Conservation (phyloP, 2,113 vertebrate genomes). For the Collichthys lucidus region DNA sequence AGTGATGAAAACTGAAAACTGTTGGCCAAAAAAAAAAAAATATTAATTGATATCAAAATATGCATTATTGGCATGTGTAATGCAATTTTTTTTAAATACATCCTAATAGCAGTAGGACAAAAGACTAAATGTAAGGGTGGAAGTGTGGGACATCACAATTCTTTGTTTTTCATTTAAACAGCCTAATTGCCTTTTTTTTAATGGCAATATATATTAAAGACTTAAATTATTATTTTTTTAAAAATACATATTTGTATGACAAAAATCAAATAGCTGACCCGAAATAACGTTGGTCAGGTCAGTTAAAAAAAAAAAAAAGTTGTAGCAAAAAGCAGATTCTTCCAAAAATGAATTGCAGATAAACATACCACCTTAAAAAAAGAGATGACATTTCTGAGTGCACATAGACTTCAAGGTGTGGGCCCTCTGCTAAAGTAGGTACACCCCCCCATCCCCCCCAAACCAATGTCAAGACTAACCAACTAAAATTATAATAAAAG, state of each 20-base stretch:
- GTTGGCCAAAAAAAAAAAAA: no score
- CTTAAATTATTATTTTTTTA: neutral
- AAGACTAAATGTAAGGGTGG: neutral
- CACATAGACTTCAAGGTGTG: conserved; percentile 34
- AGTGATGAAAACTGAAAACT: neutral
- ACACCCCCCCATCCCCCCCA: neutral
- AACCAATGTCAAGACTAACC: neutral
- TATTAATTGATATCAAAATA: neutral
- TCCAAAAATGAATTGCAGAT: neutral
- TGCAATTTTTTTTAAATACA: neutral
- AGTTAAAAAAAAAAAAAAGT: neutral
- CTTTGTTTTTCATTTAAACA: neutral
- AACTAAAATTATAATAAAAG: neutral
- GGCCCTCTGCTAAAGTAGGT: conserved; percentile 1
- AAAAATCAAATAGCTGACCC: neutral
- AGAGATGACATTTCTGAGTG: conserved; percentile 26
- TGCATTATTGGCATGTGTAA: neutral
- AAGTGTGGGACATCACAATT: neutral
- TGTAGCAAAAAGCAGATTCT: neutral
- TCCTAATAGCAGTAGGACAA: neutral
- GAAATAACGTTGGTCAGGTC: neutral
- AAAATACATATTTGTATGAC: neutral
- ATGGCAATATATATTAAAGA: neutral
- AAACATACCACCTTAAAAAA: conserved; percentile 51
- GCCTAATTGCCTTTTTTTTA: neutral